Percentiles rank a stretch among this genome's conserved stretches.
Conservation (phyloP, 2,113 vertebrate genomes). For the Spermophilus dauricus region DNA sequence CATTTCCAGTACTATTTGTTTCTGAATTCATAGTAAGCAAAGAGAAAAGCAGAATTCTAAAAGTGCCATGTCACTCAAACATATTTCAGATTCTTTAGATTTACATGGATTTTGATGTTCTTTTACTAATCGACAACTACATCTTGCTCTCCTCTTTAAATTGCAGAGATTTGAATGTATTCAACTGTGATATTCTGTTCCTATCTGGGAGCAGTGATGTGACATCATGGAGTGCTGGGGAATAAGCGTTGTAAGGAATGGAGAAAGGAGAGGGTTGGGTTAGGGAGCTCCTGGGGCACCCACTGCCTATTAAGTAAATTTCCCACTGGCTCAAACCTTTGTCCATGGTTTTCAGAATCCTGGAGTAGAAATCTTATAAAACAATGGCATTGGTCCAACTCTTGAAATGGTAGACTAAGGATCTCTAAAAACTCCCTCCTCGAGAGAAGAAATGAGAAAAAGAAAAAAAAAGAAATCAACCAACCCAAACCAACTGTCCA, state of each 20-base stretch:
- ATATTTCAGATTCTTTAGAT: neutral
- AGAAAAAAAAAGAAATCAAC: neutral
- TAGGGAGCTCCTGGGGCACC: neutral
- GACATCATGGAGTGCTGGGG: neutral
- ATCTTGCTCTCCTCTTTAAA: neutral
- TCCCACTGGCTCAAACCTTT: neutral
- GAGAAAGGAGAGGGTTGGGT: neutral
- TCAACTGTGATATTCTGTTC: neutral
- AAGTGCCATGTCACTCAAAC: neutral
- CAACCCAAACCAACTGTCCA: neutral
- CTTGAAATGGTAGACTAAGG: neutral
- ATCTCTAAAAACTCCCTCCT: neutral
- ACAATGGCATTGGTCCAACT: neutral
- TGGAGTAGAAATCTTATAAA: neutral
- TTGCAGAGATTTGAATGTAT: neutral
- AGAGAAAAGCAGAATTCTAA: neutral
- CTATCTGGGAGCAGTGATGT: neutral
- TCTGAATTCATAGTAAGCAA: neutral
- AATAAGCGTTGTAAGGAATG: neutral
- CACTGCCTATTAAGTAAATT: neutral
- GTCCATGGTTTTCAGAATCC: neutral
- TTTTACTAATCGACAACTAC: neutral
- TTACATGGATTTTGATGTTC: neutral
- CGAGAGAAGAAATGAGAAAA: neutral
- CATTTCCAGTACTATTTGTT: neutral